Base-by-base conservation (phyloP, 2,113 vertebrate species). In the Barnardius zonarius region DNA sequence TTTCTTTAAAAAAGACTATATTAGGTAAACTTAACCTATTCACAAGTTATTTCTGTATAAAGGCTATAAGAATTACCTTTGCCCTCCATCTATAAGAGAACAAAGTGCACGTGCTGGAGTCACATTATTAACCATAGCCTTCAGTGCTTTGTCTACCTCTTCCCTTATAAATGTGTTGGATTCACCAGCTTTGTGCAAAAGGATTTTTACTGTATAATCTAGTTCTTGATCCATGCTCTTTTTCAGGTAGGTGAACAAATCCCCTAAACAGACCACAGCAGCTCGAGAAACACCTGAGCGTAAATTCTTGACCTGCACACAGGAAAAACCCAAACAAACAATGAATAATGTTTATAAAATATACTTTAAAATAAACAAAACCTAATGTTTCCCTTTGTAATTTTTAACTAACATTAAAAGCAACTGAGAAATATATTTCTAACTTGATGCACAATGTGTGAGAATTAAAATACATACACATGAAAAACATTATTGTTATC, bases 181-280 rank as follows among this genome's bases (percentile, higher is more conserved):
- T 97, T 99, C 99, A 61, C 98, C 98, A 33, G 99, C 98, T 95
- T 99, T 99, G 79, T 99, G 99, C 86, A 99, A 97, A 84, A 99
- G 98, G 79, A 98, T 98, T 95, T 98, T 98, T 51, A 99, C 98
- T 77, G 98, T 98, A 64, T 95, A 98, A 73, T 99, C 99, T 92
- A 99, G 95, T 96, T 99, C 99, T 96, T 99, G 98, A 96, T 99
- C 99, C 99, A 99, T 99, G 52, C 93, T 97, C 96, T 98, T 99
- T 97, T 99, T 98, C 82, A 99, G 97, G 82, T 98, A 90, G 77
- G 96, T 98, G 95, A 99, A 99, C 96, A 99, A 97, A 95, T 99
- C 99, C 57, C 98, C 98, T 96, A 99, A 96, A 67, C 99, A 99
- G 74, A 98, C 97, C 79, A 99, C 98, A 17, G 99, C 99, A 90